Evolutionary conservation across 2,113 vertebrate genomes (phyloP), one percentile per base, ranked within the genome.

Genomic region (Misgurnus anguillicaudatus): DNA sequence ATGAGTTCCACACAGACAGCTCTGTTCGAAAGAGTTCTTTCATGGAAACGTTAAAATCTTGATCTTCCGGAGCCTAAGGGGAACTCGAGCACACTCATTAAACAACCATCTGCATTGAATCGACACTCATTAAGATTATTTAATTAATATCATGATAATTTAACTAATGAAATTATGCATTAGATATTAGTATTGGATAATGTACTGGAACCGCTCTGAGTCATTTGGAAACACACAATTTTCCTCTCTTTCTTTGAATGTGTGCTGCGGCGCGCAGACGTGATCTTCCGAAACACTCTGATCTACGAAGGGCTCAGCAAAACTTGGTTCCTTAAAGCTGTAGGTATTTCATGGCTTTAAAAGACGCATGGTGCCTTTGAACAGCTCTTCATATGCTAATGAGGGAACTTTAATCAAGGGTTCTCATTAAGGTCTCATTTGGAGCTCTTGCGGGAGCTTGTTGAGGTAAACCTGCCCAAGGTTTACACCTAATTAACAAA

Each of bases 401-500:
- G 63, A 75, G 79, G 45, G 71, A 38, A 66, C 79, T 75, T 80
- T 80, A 80, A 80, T 80, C 79, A 80, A 66, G 63, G 63, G 71
- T 58, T 80, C 79, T 75, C 63, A 42, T 80, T 80, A 80, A 80
- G 71, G 79, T 73, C 79, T 75, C 79, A 24, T 80, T 80, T 75
- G 58, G 63, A 74, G 61, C 42, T 48, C 62, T 72, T 80, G 78
- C 17, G 71, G 78, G 78, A 80, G 71, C 71, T 80, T 47, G 65
- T 80, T 75, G 51, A 65, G 63, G 79, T 80, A 80, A 80, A 75
- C 79, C 71, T 80, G 63, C 79, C 79, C 39, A 53, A 80, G 79
- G 79, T 75, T 80, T 74, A 75, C 71, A 75, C 51, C 71, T 80
- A 80, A 75, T 80, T 80, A 80, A 67, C 71, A 75, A 80, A 75